These are phyloP conservation scores for Goniozus legneri DNA, from an alignment of 1,140 invertebrate species.

Conservation along the genomic window DNA sequence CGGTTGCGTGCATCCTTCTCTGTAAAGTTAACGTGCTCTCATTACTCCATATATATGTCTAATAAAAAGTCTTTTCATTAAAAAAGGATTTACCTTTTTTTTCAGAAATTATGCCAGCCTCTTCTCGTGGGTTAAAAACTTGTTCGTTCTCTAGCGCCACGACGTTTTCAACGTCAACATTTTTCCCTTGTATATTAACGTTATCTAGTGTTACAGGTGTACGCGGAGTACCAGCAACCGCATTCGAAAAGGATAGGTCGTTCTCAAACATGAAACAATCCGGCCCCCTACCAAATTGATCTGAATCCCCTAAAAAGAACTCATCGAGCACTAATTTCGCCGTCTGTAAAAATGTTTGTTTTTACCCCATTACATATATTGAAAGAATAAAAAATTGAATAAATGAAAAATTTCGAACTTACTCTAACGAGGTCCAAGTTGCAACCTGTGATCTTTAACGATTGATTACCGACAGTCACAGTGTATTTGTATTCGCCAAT, in stretches of 20 bases:
- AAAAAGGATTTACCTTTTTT: slow-evolving; percentile 17
- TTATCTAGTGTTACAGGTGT: slow-evolving; percentile 28
- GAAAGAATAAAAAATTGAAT: slow-evolving; percentile 5
- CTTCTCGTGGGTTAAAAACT: slow-evolving; percentile 34
- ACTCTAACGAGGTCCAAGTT: slow-evolving; percentile 81
- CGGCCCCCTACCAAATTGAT: slow-evolving; percentile 49
- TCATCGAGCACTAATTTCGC: slow-evolving; percentile 83
- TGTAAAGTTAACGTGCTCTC: too few species aligned
- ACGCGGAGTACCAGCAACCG: slow-evolving; percentile 28
- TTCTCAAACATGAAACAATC: slow-evolving; percentile 58
- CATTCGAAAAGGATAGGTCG: slow-evolving; percentile 28
- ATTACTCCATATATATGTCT: too few species aligned
- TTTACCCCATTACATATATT: background rate
- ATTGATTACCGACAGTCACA: slow-evolving; percentile 73
- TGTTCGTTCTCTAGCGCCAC: slow-evolving; percentile 43
- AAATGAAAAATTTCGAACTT: slow-evolving; percentile 32
- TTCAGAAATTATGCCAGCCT: slow-evolving; percentile 16
- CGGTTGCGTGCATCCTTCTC: too few species aligned
- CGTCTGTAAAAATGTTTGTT: slow-evolving; percentile 56
- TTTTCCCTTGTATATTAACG: slow-evolving; percentile 23
- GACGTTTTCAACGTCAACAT: slow-evolving; percentile 41
- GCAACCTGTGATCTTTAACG: slow-evolving; percentile 78
- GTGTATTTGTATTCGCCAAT: slow-evolving; percentile 84
- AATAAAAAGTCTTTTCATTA: slow-evolving; percentile 1
- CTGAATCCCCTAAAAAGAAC: slow-evolving; percentile 67